These are phyloP conservation scores for Antheraea mylitta DNA, from an alignment of 1,140 invertebrate species.

Conservation along the genomic window DNA sequence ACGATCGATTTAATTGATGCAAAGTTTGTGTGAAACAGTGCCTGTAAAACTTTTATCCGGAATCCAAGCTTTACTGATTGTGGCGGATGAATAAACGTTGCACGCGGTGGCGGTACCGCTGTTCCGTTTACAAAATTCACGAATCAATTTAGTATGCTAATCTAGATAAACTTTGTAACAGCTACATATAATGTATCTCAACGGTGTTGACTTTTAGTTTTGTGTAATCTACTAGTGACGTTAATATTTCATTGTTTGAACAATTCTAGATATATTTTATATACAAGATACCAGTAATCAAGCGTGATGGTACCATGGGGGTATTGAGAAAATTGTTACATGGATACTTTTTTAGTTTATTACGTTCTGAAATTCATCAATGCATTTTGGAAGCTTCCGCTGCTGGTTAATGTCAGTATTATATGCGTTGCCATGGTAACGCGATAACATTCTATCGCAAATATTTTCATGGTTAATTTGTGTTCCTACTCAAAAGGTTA, in stretches of 20 bases:
- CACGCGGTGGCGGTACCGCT: constrained; percentile 9
- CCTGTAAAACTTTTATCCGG: constrained; percentile 30
- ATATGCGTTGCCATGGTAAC: too few relatives aligned
- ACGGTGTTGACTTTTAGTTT: background rate
- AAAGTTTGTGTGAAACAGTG: constrained; percentile 20
- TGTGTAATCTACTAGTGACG: background rate
- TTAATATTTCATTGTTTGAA: background rate
- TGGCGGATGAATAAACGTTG: constrained; percentile 10
- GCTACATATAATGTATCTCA: constrained; percentile 7
- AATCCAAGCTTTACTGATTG: constrained; percentile 17
- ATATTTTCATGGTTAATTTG: too few relatives aligned
- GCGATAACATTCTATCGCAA: too few relatives aligned
- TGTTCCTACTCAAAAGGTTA: too few relatives aligned
- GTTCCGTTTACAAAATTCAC: constrained; percentile 35
- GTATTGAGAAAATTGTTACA: too few relatives aligned
- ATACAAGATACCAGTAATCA: too few relatives aligned
- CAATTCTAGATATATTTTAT: too few relatives aligned
- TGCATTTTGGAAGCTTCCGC: too few relatives aligned
- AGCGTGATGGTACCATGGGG: too few relatives aligned
- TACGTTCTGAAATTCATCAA: too few relatives aligned
- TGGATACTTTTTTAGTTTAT: too few relatives aligned
- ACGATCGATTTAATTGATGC: constrained; percentile 26
- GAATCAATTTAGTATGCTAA: constrained; percentile 43
- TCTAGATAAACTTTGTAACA: constrained; percentile 37
- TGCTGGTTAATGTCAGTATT: too few relatives aligned